Conservation (phyloP, 2,113 vertebrate genomes). For the Oreochromis tanganicae region DNA sequence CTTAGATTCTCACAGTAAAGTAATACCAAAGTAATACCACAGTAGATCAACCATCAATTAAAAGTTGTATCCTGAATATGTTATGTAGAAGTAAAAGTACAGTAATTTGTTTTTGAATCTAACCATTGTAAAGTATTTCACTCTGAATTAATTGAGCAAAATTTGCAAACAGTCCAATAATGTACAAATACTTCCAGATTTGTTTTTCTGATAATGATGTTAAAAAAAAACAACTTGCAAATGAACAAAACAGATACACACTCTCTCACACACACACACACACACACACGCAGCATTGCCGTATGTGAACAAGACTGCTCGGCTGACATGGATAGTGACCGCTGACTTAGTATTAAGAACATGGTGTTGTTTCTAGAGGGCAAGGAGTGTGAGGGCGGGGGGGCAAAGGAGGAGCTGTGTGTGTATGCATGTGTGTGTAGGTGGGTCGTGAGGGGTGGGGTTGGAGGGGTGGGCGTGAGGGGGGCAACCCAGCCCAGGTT, state of each 20-base stretch:
- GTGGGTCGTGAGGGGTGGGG: not conserved
- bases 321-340: slow-evolving; percentile 49
- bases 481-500: slow-evolving; percentile 32
- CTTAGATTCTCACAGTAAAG: not conserved
- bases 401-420: slow-evolving; percentile 33
- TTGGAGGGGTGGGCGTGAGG: not conserved
- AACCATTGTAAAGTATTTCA: not conserved
- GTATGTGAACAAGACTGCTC: slow-evolving; percentile 16
- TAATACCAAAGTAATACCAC: not conserved
- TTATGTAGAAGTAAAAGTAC: not conserved
- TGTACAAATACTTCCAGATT: not conserved
- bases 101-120: not conserved
- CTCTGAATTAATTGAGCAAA: not conserved
- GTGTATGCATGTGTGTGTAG: not conserved
- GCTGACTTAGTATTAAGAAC: slow-evolving; percentile 49
- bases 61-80: not conserved
- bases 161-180: not conserved
- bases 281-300: not conserved
- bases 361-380: slow-evolving; percentile 61
- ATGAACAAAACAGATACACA: not conserved
- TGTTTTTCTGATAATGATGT: not conserved
- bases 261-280: not conserved
- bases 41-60: not conserved
- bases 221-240: not conserved
- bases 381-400: slow-evolving; percentile 29